Conservation (phyloP, 1,140 invertebrate genomes). For the Panagrolaimus sp. region DNA sequence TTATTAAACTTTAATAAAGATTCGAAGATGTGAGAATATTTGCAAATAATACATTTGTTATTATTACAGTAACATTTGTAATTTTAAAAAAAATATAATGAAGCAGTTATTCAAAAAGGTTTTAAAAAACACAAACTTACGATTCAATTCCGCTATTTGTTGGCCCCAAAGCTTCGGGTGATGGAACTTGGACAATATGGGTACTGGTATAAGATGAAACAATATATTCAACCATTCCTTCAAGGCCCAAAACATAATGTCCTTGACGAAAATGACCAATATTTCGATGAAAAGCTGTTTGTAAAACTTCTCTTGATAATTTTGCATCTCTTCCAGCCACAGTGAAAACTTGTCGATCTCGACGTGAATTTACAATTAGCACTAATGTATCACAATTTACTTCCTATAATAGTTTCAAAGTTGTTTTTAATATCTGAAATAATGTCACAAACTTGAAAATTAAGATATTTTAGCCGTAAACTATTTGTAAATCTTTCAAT, state of each 20-base stretch:
- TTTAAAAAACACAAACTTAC: no score
- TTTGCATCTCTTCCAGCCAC: conserved; percentile 55
- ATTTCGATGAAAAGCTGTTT: conserved; percentile 54
- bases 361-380: conserved; percentile 51
- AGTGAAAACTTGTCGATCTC: conserved; percentile 55
- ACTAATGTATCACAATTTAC: conserved; percentile 53
- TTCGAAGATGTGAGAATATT: no score
- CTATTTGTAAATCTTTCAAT: conserved; percentile 56
- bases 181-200: conserved; percentile 56
- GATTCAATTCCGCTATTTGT: conserved; percentile 15
- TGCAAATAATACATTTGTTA: no score
- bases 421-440: not conserved
- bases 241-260: conserved; percentile 51
- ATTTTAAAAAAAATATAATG: no score
- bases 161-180: conserved; percentile 18
- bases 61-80: no score
- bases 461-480: conserved; percentile 44
- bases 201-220: conserved; percentile 54
- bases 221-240: conserved; percentile 53
- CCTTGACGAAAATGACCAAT: conserved; percentile 51
- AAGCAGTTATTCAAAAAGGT: no score
- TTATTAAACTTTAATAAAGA: no score
- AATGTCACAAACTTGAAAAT: conserved; percentile 46
- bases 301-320: conserved; percentile 51
- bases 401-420: conserved; percentile 38